These are phyloP conservation scores for Chaetodon auriga DNA, from an alignment of 2,113 vertebrate species.

Conservation along the genomic window DNA sequence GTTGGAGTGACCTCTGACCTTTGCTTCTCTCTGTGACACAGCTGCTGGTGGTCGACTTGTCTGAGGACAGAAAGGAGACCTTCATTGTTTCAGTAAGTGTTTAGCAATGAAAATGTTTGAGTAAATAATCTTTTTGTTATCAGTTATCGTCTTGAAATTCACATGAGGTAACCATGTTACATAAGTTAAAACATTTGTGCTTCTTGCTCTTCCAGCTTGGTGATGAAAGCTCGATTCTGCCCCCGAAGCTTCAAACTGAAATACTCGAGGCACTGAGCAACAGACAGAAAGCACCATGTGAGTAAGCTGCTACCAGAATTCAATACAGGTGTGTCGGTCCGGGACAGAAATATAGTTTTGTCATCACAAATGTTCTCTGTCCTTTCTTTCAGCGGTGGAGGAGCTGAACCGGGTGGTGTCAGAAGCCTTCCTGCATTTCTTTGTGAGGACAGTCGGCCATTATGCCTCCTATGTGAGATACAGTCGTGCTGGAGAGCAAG, in stretches of 20 bases:
- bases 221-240: slow-evolving; percentile 90
- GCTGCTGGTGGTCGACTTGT: slow-evolving; percentile 92
- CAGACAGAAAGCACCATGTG: slow-evolving; percentile 71
- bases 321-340: background rate
- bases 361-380: background rate
- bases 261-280: slow-evolving; percentile 81
- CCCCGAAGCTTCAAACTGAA: slow-evolving; percentile 88
- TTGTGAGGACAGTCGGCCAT: slow-evolving; percentile 90
- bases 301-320: slow-evolving; percentile 30
- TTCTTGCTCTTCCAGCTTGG: slow-evolving; percentile 81
- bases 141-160: background rate
- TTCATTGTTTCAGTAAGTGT: slow-evolving; percentile 87
- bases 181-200: background rate
- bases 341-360: no score
- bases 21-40: slow-evolving; percentile 73
- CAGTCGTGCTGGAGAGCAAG: slow-evolving; percentile 30
- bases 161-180: background rate
- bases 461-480: slow-evolving; percentile 86
- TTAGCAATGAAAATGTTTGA: background rate
- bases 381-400: slow-evolving; percentile 83
- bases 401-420: slow-evolving; percentile 91
- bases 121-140: background rate
- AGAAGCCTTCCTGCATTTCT: slow-evolving; percentile 91
- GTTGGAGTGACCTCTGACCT: background rate
- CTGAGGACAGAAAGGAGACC: slow-evolving; percentile 80